Percentiles rank a stretch among this genome's conserved stretches.
Evolutionary conservation across 2,113 vertebrate genomes (phyloP).

Genomic region (Pseudorasbora parva): DNA sequence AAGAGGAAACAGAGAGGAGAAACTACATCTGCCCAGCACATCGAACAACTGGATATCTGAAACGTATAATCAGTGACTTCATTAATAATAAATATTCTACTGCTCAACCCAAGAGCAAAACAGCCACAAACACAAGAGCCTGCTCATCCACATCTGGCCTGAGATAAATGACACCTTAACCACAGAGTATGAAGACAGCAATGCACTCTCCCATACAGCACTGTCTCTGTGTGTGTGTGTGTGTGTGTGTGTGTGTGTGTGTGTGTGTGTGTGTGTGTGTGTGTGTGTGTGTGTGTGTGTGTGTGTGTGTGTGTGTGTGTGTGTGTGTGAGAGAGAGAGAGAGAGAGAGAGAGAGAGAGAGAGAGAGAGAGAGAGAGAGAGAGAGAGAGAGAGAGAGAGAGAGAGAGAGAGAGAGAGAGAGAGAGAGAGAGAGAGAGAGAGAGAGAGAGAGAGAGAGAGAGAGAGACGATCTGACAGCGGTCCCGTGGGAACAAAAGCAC

Average conservation of each 20-base stretch:
- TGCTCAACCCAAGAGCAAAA: slow-evolving; percentile 23
- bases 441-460: no score
- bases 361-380: no score
- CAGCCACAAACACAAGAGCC: slow-evolving; percentile 45
- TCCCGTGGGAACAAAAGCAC: slow-evolving; percentile 74
- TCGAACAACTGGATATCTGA: slow-evolving; percentile 40
- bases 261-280: no score
- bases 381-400: no score
- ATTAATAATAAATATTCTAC: slow-evolving; percentile 40
- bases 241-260: no score
- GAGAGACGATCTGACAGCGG: slow-evolving; percentile 64
- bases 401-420: no score
- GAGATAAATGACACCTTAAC: slow-evolving; percentile 45
- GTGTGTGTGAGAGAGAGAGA: no score
- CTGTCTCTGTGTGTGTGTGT: slow-evolving; percentile 36
- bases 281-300: no score
- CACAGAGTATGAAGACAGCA: slow-evolving; percentile 34
- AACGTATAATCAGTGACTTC: slow-evolving; percentile 31
- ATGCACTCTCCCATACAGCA: no score
- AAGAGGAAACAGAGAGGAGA: neutral
- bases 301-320: no score
- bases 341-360: no score
- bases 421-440: no score
- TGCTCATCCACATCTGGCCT: slow-evolving; percentile 35
- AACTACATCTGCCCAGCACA: slow-evolving; percentile 25